Conservation (phyloP, 2,888 invertebrate genomes). For the Gymnoscelis rufifasciata region DNA sequence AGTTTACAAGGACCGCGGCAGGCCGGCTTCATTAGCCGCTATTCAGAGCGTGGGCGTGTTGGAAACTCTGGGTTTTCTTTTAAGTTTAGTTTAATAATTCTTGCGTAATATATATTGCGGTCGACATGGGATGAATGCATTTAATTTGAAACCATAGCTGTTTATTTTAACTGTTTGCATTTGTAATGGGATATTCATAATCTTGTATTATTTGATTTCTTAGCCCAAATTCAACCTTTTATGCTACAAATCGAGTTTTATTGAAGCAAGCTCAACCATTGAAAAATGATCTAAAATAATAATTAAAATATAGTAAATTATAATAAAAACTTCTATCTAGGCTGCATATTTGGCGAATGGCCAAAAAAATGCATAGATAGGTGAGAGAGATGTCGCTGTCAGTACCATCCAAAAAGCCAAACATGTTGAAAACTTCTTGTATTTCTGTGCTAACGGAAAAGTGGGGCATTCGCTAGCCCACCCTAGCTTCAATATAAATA, state of each 20-base stretch:
- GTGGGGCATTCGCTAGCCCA: too few species aligned
- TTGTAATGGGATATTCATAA: too few species aligned
- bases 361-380: background rate
- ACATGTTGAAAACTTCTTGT: background rate
- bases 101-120: background rate
- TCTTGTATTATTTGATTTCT: too few species aligned
- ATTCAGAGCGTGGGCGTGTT: conserved; percentile 6
- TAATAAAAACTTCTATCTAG: background rate
- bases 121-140: background rate
- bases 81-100: background rate
- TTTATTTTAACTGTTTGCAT: too few species aligned
- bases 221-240: too few species aligned
- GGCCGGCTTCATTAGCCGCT: conserved; percentile 9
- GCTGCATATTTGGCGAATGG: background rate
- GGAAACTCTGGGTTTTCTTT: background rate
- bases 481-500: too few species aligned
- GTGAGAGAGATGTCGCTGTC: background rate
- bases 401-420: conserved; percentile 1
- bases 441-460: background rate
- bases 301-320: too few species aligned
- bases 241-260: too few species aligned
- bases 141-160: background rate
- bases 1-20: background rate
- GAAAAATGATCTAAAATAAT: too few species aligned
- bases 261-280: too few species aligned